A percentile compares a stretch with the other conserved stretches of the same genome.
Evolutionary conservation across 2,113 vertebrate species (phyloP).

Genomic region (Cyphomyrus discorhynchus): DNA sequence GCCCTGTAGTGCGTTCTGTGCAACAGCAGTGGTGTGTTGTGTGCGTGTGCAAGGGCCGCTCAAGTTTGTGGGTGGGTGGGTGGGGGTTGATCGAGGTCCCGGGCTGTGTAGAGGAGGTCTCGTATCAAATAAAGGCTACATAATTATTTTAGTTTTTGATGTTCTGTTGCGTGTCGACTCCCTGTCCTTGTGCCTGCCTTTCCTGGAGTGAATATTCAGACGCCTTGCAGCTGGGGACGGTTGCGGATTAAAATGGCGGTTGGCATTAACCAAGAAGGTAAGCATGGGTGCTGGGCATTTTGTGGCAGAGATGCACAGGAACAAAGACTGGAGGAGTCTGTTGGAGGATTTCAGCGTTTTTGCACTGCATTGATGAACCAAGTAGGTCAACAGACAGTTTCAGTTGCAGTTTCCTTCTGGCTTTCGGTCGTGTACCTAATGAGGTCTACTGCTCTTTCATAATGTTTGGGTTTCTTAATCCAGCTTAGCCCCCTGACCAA

Average conservation of each 20-base stretch:
- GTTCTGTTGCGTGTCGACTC: not conserved
- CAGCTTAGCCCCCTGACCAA: not conserved
- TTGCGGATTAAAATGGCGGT: not conserved
- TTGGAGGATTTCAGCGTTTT: not conserved
- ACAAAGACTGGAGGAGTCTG: not conserved
- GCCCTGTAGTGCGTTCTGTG: constrained; percentile 29
- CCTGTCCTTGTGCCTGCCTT: not conserved
- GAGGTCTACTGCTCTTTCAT: not conserved
- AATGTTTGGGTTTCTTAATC: not conserved
- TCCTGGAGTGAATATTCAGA: not conserved
- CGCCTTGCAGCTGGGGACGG: too few species aligned
- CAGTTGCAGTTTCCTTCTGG: not conserved
- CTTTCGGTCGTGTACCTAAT: not conserved
- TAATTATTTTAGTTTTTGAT: constrained; percentile 1
- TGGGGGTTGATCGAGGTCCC: not conserved
- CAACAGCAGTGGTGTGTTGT: constrained; percentile 28
- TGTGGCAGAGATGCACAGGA: not conserved
- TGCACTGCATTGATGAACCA: not conserved
- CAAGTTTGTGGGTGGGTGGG: not conserved
- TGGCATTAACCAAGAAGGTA: not conserved
- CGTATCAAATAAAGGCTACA: constrained; percentile 17
- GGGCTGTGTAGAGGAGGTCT: not conserved
- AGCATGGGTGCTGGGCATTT: not conserved
- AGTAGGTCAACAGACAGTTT: not conserved
- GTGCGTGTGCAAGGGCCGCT: constrained; percentile 16